Evolutionary conservation across 30 jellyfish, hydroid and myxozoan genomes (phyloP).

Genomic region (Aurelia sp.): DNA sequence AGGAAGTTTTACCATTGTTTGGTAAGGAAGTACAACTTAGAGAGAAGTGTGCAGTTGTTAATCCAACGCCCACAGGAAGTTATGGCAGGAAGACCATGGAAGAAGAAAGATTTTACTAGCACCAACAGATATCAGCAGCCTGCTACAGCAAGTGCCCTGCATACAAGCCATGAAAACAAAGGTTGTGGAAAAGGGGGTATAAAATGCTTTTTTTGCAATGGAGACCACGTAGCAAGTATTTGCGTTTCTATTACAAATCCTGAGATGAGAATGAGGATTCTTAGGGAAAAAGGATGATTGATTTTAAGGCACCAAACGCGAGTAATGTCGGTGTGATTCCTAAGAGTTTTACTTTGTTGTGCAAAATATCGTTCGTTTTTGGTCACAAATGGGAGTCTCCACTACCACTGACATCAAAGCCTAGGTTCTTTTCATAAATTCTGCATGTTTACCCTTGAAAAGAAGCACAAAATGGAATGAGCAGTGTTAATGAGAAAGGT

Average conservation of each 20-base stretch:
- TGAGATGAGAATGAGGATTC: neutral
- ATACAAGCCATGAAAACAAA: neutral
- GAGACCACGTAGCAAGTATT: neutral
- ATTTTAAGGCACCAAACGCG: too few relatives aligned
- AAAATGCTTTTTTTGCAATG: slow-evolving; percentile 10
- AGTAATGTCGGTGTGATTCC: too few relatives aligned
- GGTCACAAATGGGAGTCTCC: too few relatives aligned
- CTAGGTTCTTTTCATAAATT: too few relatives aligned
- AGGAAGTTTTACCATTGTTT: neutral
- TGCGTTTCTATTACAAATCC: neutral
- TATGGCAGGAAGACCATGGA: neutral
- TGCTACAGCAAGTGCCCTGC: neutral
- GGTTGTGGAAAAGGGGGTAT: neutral
- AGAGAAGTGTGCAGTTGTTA: slow-evolving; percentile 4
- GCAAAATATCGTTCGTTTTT: too few relatives aligned
- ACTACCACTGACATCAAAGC: too few relatives aligned
- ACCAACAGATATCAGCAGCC: neutral
- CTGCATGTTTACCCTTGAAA: too few relatives aligned
- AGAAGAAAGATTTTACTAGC: slow-evolving; percentile 1
- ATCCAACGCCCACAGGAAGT: neutral
- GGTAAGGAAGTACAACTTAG: slow-evolving; percentile 14
- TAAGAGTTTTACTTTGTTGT: too few relatives aligned
- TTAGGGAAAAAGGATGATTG: neutral
- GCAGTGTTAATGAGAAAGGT: too few relatives aligned
- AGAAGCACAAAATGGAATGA: too few relatives aligned